Percentiles rank a stretch among this genome's conserved stretches.
phyloP scores from a whole-genome alignment of 64 coral and sea anemone genomes.

The Pachyseris speciosa region DNA sequence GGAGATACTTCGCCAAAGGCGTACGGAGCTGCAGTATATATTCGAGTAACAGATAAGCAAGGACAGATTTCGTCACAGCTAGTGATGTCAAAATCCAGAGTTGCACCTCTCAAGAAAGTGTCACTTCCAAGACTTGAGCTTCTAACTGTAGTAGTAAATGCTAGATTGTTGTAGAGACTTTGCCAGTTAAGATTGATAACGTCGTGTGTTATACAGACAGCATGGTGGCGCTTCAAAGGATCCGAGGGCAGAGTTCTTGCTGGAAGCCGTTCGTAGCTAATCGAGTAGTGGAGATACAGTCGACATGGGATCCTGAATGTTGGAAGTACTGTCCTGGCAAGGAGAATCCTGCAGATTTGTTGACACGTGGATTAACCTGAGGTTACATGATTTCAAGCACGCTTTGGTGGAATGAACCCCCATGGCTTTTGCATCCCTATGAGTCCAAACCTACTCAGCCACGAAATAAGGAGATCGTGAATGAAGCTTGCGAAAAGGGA shows the following conservation, averaged over 20 bases:
- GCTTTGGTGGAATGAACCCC: conserved; percentile 26
- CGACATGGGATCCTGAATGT: conserved; percentile 4
- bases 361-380: not conserved
- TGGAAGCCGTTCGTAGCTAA: conserved; percentile 46
- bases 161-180: conserved; percentile 13
- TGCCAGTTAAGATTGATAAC: not conserved
- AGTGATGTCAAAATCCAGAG: conserved; percentile 26
- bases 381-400: not conserved
- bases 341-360: conserved; percentile 25
- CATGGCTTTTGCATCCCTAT: not conserved
- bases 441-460: not conserved
- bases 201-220: not conserved
- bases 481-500: not conserved
- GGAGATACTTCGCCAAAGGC: conserved; percentile 37
- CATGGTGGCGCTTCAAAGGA: conserved; percentile 24
- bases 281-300: conserved; percentile 38
- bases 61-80: not conserved
- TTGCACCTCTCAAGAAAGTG: conserved; percentile 34
- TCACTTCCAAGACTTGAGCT: conserved; percentile 53
- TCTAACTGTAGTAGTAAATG: conserved; percentile 32
- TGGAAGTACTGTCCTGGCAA: conserved; percentile 6
- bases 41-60: not conserved
- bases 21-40: conserved; percentile 29
- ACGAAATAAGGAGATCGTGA: not conserved
- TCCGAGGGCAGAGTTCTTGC: conserved; percentile 4